phyloP scores from a whole-genome alignment of 2,888 invertebrate genomes.

The Zaprionus bogoriensis region DNA sequence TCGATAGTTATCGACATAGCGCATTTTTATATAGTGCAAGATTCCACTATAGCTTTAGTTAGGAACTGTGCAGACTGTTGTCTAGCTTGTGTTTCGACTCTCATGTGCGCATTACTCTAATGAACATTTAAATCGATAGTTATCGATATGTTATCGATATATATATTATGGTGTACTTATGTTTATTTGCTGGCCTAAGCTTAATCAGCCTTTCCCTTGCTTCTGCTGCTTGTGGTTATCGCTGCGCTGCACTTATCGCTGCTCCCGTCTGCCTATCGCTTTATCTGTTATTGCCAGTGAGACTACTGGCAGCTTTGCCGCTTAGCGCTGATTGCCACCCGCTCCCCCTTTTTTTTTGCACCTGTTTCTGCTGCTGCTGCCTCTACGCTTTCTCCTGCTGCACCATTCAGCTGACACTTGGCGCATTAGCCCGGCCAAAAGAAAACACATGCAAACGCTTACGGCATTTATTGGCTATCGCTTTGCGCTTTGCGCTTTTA shows the following conservation, averaged over 20 bases:
- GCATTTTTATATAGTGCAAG: no score
- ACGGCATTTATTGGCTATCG: neutral
- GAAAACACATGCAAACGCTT: constrained; percentile 1
- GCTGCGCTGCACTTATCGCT: neutral
- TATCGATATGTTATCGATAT: no score
- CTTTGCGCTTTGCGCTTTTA: neutral
- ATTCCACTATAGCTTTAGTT: no score
- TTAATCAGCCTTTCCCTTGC: no score
- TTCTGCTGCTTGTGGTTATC: neutral
- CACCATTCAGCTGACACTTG: neutral
- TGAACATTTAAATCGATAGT: no score
- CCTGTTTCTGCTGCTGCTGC: neutral
- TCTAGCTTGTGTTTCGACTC: no score
- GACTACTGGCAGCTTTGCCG: neutral
- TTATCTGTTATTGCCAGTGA: neutral
- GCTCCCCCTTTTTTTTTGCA: neutral
- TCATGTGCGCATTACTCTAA: no score
- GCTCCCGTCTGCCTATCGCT: neutral
- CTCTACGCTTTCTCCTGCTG: neutral
- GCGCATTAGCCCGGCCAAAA: neutral
- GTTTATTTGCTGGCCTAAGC: no score
- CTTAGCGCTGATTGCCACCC: neutral
- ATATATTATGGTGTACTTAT: no score
- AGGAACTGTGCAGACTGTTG: no score
- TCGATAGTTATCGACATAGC: no score